Base-by-base conservation (phyloP, 2,797 vertebrate species). In the Lophius americanus region DNA sequence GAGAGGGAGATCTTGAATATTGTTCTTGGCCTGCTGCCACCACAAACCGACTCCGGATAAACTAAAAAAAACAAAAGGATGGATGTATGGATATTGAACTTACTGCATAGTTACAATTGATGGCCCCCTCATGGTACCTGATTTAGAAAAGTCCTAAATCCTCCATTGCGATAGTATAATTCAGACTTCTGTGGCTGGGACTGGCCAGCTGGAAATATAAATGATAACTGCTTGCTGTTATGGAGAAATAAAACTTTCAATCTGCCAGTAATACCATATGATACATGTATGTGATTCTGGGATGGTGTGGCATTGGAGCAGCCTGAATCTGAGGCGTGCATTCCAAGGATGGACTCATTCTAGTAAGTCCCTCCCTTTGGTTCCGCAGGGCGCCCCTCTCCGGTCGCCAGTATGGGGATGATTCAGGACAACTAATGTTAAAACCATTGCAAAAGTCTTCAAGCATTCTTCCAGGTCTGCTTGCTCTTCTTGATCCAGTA, bases 291-390 rank as follows among this genome's bases (percentile, higher is more conserved):
- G 60, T 57, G 82, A 77, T 76, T 70, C 68, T 53, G 51, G 51
- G 63, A 70, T 39, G 56, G 42, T 51, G 53, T n/a, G 42, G 76
- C 61, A 60, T 64, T 39, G 56, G 42, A 53, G 53, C 14, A 44
- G 76, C 61, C 58, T 64, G 41, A 66, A 84, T 81, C 81, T 49
- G 2, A 75, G 68, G 69, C 81, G 75, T 75, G 62, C 74, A 57
- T 84, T 80, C 73, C 77, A 65, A 42, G 44, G 70, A 83, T 38
- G 64, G 36, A 73, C 65, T 78, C 62, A 44, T 81, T 54, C 71
- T 59, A 48, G 60, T 60, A 64, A 60, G 78, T 64, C 77, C 56
- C 79, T 86, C 57, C 80, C 33, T 73, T 51, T 50, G 62, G 60
- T 65, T 70, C 74, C 54, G 2, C 66, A 47, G 2, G 50, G 55